Evolutionary conservation across 2,797 vertebrate species (phyloP), one percentile per base, ranked within the genome.

Genomic region (Varecia variegata): DNA sequence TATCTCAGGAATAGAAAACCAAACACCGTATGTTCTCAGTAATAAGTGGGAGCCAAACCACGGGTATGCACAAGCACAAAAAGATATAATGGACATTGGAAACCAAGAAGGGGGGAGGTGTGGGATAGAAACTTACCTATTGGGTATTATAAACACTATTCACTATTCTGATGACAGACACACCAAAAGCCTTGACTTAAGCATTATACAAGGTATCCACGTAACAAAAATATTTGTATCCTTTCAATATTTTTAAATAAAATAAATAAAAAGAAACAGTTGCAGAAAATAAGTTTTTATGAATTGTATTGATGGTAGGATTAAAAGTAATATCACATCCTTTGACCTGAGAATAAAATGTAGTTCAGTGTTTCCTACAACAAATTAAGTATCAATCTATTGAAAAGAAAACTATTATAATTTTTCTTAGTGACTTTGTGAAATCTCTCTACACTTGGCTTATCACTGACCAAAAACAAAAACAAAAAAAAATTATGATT

Each of bases 331-430:
- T 76, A 84, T 32, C 40, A 73, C 32, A 93, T 25, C 82, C 54
- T 86, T 94, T 95, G 56, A 50, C 10, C 58, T 54, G 40, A 71
- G 91, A 86, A 87, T 94, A 85, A 95, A 93, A 50, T 15, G 35
- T 45, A 77, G 60, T 71, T 81, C 52, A 32, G 2, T 92, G 7
- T 74, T 92, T 80, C 30, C 60, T 76, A 60, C 12, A 87, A 82
- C 38, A 92, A 90, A 90, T 45, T 67, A 84, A 88, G 11, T 18
- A 56, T 58, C 9, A 40, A n/a, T 60, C 43, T 73, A 58, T 77
- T 95, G n/a, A 73, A 89, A 60, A 62, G 12, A 58, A 85, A 73
- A 50, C 14, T 62, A 23, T 4, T 65, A 30, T 15, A n/a, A 35
- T 94, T 90, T 96, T 92, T 77, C 65, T 60, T 68, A 82, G 62